Percentiles rank a stretch among this genome's conserved stretches.
phyloP scores from a whole-genome alignment of 2,113 vertebrate species.

The Miniopterus natalensis region DNA sequence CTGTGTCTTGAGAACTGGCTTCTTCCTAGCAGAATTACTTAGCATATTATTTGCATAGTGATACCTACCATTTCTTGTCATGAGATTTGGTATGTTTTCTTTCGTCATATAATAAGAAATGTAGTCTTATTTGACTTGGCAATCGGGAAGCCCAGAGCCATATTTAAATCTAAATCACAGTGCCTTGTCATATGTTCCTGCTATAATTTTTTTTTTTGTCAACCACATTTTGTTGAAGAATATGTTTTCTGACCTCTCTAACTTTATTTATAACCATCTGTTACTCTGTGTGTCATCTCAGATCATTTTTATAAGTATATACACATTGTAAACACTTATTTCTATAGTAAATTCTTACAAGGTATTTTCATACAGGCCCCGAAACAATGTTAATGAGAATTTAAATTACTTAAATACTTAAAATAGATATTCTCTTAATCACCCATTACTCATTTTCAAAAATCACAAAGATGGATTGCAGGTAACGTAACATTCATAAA shows the following conservation, averaged over 20 bases:
- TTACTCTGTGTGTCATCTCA: background rate
- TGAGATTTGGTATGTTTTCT: background rate
- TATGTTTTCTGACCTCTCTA: background rate
- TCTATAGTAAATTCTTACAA: slow-evolving; percentile 13
- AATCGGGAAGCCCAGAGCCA: slow-evolving; percentile 20
- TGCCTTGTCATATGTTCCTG: slow-evolving; percentile 12
- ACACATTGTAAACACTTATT: background rate
- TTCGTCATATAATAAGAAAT: background rate
- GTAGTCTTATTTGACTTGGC: background rate
- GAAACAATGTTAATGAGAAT: slow-evolving; percentile 10
- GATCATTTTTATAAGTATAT: background rate
- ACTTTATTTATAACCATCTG: slow-evolving; percentile 30
- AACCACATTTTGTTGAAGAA: slow-evolving; percentile 46
- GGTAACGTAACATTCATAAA: background rate
- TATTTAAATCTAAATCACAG: slow-evolving; percentile 37
- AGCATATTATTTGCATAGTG: background rate
- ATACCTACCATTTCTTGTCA: background rate
- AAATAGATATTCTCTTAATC: background rate
- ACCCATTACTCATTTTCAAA: slow-evolving; percentile 3
- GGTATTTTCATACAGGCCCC: background rate
- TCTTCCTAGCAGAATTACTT: slow-evolving; percentile 13
- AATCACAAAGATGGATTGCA: background rate
- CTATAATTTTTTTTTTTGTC: slow-evolving; percentile 25
- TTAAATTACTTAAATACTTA: slow-evolving; percentile 27
- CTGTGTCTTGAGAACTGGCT: background rate